These are phyloP conservation scores for Microchrysa polita DNA, from an alignment of 2,888 invertebrate species.

Conservation along the genomic window DNA sequence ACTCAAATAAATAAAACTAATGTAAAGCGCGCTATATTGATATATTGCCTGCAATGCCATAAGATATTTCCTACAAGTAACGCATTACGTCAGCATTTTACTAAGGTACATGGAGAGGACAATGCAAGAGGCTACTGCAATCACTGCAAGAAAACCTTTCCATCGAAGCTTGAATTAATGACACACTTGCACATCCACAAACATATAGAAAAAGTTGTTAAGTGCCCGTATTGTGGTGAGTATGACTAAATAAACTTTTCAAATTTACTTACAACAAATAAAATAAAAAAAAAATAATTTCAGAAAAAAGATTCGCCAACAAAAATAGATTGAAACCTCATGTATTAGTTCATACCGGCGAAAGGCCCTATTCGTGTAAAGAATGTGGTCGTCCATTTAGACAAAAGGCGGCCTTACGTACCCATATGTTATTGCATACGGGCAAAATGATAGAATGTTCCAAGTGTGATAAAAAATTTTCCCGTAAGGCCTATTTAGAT, in stretches of 20 bases:
- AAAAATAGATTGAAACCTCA: background rate
- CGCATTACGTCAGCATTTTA: conserved; percentile 7
- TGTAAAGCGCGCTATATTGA: no score
- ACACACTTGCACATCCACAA: conserved; percentile 13
- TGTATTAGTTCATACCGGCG: conserved; percentile 52
- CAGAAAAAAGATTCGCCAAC: background rate
- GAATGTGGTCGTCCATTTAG: conserved; percentile 54
- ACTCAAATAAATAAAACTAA: no score
- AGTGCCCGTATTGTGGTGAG: conserved; percentile 19
- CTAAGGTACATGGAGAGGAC: conserved; percentile 14
- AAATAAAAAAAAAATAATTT: background rate
- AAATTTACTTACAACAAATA: background rate
- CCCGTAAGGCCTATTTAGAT: conserved; percentile 53
- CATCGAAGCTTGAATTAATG: background rate
- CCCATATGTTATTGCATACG: conserved; percentile 53
- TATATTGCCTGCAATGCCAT: conserved; percentile 33
- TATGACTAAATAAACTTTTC: background rate
- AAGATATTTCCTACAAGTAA: background rate
- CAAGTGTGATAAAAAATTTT: conserved; percentile 53
- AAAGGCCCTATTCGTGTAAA: conserved; percentile 53
- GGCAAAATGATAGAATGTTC: conserved; percentile 54
- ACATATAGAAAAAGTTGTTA: background rate
- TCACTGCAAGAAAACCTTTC: conserved; percentile 6
- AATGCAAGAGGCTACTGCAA: conserved; percentile 22
- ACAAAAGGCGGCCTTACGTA: conserved; percentile 53